Conservation (phyloP, 2,888 invertebrate species). For the Aporophyla lueneburgensis region DNA sequence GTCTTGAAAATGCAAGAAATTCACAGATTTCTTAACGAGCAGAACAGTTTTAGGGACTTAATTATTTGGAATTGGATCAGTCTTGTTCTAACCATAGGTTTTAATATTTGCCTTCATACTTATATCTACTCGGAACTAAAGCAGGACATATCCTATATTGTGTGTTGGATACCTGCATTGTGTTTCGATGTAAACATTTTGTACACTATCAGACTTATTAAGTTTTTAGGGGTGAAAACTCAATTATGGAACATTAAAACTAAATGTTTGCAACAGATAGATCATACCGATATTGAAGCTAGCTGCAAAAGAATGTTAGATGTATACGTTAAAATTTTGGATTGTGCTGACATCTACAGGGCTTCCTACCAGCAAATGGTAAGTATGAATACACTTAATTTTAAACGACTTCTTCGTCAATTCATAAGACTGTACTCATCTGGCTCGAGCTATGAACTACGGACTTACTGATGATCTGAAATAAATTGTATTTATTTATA, state of each 20-base stretch:
- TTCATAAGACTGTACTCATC: too few species aligned
- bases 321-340: constrained; percentile 23
- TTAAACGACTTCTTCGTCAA: neutral
- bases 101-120: neutral
- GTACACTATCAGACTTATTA: constrained; percentile 26
- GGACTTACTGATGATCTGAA: too few species aligned
- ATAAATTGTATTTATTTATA: too few species aligned
- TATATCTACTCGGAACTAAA: neutral
- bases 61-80: constrained; percentile 23
- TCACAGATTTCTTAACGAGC: constrained; percentile 6
- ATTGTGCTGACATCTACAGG: constrained; percentile 15
- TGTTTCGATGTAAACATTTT: constrained; percentile 30
- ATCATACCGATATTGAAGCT: neutral
- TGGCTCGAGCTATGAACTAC: too few species aligned
- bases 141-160: neutral
- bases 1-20: constrained; percentile 20
- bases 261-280: neutral
- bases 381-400: neutral
- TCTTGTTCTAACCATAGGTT: neutral
- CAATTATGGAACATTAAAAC: constrained; percentile 19
- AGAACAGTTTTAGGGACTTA: neutral
- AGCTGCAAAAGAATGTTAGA: constrained; percentile 23
- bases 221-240: neutral
- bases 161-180: neutral
- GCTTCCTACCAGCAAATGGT: constrained; percentile 17